Base-by-base conservation (phyloP, 2,888 invertebrate genomes). In the Autographa pulchrina region DNA sequence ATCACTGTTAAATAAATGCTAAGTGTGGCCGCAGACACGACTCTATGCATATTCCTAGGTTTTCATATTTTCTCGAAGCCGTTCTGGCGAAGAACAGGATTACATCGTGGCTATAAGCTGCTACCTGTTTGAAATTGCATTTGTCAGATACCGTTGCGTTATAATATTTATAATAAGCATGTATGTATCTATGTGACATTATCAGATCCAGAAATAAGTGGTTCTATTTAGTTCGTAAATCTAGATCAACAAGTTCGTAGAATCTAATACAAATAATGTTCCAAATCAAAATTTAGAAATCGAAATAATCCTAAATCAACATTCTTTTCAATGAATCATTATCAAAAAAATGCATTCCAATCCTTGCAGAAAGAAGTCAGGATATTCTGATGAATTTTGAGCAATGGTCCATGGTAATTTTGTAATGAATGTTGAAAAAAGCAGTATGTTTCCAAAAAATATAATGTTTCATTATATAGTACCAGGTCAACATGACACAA, bases 1-100 rank as follows among this genome's bases (percentile, higher is more conserved):
- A 80, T 73, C 48, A 48, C n/a, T 48, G 48, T 7, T 48, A n/a
- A 48, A n/a, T n/a, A 38, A 38, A 11, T 38, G 38, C 11, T 38
- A 38, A 38, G 38, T 35, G 6, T 35, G 35, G 11, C 11, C 38
- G 38, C 38, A 11, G 38, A 38, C 11, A 38, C 38, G 38, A 38
- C 11, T 38, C 38, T 0, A 35, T 38, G 38, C 8, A 38, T 38
- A 38, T 38, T 38, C 38, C 11, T 38, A 38, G 38, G 38, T 38
- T 38, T 38, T 38, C 9, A 38, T 38, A 38, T 38, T 38, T 38
- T 9, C 38, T 38, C 38, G 38, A 38, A 38, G 38, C 9, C 8
- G 9, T 38, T 38, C 38, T 11, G 38, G 11, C 38, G 0, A 11
- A 11, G 38, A 48, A 48, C n/a, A n/a, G 7, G n/a, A 48, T 48